These are phyloP conservation scores for Antedon mediterranea DNA, from an alignment of 53 echinoderm and acorn worm genomes.

Conservation along the genomic window DNA sequence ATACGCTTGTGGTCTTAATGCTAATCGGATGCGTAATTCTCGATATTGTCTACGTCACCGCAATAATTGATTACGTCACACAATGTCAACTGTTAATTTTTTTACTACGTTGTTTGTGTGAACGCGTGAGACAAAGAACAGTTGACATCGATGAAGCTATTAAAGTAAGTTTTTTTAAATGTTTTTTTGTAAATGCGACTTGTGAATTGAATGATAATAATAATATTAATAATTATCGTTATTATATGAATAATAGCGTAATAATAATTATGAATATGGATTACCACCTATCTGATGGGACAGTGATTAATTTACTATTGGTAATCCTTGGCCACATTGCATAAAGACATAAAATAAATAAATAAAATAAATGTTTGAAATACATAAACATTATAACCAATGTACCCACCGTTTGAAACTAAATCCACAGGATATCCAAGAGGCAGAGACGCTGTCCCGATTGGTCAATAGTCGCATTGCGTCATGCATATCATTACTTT, in stretches of 20 bases:
- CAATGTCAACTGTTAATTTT: constrained; percentile 22
- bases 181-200: no score
- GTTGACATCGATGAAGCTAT: background rate
- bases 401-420: background rate
- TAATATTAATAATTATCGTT: no score
- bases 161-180: background rate
- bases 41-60: constrained; percentile 15
- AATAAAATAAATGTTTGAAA: no score
- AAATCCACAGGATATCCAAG: constrained; percentile 7
- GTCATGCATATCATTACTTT: constrained; percentile 28
- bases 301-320: no score
- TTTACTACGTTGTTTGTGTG: constrained; percentile 10
- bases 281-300: no score
- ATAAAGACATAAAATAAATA: no score
- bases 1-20: constrained; percentile 10
- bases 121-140: constrained; percentile 9
- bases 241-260: no score
- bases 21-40: constrained; percentile 11
- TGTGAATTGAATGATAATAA: no score
- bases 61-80: constrained; percentile 16
- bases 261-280: no score
- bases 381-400: no score
- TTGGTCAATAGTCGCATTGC: constrained; percentile 24
- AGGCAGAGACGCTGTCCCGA: constrained; percentile 15
- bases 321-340: no score